Base-by-base conservation (phyloP, 1,140 invertebrate species). In the Adelges cooleyi region DNA sequence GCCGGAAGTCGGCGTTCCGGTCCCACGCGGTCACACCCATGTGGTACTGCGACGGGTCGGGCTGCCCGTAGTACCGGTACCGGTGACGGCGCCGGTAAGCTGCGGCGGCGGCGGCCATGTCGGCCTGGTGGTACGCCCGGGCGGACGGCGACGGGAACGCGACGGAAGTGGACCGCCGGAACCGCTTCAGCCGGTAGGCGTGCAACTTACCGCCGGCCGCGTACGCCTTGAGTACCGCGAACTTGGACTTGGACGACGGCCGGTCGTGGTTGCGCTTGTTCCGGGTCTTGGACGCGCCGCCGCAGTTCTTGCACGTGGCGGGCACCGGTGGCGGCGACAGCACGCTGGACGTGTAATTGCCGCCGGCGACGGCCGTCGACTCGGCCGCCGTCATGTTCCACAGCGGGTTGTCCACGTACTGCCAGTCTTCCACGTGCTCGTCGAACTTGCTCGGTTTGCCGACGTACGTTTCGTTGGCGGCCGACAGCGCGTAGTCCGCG, bases 391-490 rank as follows among this genome's bases (percentile, higher is more conserved):
- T 65, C 3, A 33, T 11, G 38, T 67, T 67, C 48, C 40, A 36
- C 42, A 69, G 29, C 44, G 68, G 68, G 1, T 67, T 67, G 40
- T 69, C 68, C 42, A 69, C 68, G 48, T 69, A 69, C 46, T 69
- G 68, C 40, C 67, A 66, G 18, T 71, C 70, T 11, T 71, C 69
- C 17, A 71, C 68, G 36, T 69, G 67, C 15, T 69, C 70, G 62
- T 71, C 70, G 42, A 71, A 71, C 65, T 71, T 71, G 42, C 70
- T 71, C 5, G 70, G 70, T 40, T 71, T 70, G 3, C 38, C 33
- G 2, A 68, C 22, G 23, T 48, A 48, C 46, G 59, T 38, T 49
- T 15, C 44, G 4, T 15, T 17, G 38, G 10, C 22, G 17, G 38
- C 23, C 25, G 29, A 33, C 11, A 33, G 11, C 29, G 29, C 11